Evolutionary conservation across 1,140 invertebrate genomes (phyloP).

Genomic region (Heliconius hewitsoni): DNA sequence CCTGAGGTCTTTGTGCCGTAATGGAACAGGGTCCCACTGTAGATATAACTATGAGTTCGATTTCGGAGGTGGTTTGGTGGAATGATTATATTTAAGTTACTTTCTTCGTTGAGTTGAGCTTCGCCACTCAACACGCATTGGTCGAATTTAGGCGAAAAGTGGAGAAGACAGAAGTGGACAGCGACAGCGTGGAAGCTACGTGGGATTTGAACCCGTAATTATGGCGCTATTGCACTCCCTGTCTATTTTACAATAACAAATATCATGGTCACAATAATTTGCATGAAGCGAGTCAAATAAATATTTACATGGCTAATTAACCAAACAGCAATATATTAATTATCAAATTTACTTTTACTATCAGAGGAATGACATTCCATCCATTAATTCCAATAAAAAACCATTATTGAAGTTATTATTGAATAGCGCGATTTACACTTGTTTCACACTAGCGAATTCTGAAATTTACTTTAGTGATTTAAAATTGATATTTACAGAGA

Average conservation of each 20-base stretch:
- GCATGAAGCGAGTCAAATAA: not conserved
- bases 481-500: not conserved
- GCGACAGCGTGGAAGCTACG: too few species aligned
- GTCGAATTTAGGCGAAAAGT: too few species aligned
- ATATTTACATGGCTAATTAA: not conserved
- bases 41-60: too few species aligned
- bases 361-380: not conserved
- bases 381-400: not conserved
- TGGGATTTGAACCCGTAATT: too few species aligned
- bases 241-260: not conserved
- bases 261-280: not conserved
- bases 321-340: not conserved
- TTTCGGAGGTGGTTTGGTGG: too few species aligned
- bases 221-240: not conserved
- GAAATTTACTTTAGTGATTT: not conserved
- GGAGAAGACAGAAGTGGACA: too few species aligned
- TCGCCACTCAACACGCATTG: too few species aligned
- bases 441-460: not conserved
- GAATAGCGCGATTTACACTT: not conserved
- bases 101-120: too few species aligned
- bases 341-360: constrained; percentile 8
- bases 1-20: too few species aligned
- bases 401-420: not conserved
- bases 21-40: too few species aligned
- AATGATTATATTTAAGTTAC: too few species aligned